Evolutionary conservation across 2,888 invertebrate species (phyloP).

Genomic region (Alsophila aescularia): DNA sequence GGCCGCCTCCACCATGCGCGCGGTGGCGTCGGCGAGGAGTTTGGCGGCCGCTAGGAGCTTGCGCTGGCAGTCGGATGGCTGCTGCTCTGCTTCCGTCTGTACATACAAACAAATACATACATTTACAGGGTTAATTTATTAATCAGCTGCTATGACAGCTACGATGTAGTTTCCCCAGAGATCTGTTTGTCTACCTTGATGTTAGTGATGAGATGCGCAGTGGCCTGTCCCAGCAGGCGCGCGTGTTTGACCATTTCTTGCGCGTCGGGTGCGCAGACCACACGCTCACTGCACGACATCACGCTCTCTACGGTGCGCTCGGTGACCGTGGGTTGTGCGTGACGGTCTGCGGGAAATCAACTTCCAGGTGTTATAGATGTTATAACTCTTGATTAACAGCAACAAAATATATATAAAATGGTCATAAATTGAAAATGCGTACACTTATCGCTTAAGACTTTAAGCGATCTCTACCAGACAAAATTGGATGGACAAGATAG

Average conservation of each 20-base stretch:
- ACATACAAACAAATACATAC: no score
- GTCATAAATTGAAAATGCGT: no score
- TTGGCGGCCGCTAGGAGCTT: conserved; percentile 97
- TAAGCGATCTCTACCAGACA: no score
- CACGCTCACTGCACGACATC: conserved; percentile 93
- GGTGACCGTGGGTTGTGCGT: conserved; percentile 87
- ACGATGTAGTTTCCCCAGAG: neutral
- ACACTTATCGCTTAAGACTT: no score
- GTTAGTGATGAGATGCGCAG: conserved; percentile 95
- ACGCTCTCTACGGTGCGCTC: conserved; percentile 95
- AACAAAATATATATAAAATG: no score
- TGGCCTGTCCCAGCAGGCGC: conserved; percentile 95
- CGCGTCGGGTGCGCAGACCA: conserved; percentile 94
- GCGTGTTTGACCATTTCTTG: conserved; percentile 98
- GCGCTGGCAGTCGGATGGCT: conserved; percentile 94
- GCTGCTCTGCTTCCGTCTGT: conserved; percentile 93
- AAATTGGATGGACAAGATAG: no score
- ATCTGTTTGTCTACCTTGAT: conserved; percentile 87
- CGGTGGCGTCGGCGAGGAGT: conserved; percentile 97
- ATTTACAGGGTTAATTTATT: no score
- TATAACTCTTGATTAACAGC: no score
- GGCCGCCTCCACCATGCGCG: conserved; percentile 98
- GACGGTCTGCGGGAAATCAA: conserved; percentile 32
- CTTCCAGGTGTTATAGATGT: no score
- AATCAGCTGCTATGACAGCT: no score